Percentiles rank a stretch among this genome's conserved stretches.
These are phyloP conservation scores for Astyanax mexicanus DNA, from an alignment of 2,797 vertebrate genomes.

Conservation along the genomic window DNA sequence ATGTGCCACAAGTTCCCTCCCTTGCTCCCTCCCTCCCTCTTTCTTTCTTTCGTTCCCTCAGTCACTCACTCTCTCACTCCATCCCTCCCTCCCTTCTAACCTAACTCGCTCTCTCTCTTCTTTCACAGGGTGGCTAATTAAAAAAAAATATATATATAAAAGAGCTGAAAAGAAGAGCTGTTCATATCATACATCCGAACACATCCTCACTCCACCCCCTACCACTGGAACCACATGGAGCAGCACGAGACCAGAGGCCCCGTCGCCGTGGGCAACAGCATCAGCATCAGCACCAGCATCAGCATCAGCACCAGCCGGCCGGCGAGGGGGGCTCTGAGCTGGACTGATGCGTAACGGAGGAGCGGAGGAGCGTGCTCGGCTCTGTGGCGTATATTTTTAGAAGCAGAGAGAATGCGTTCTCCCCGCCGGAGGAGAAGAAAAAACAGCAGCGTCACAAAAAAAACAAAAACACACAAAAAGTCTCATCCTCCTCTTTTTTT, in stretches of 20 bases:
- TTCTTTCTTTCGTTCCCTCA: no score
- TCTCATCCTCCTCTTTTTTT: slow-evolving; percentile 6
- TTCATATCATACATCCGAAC: neutral
- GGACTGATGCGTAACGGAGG: neutral
- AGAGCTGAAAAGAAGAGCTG: no score
- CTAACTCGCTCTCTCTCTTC: neutral
- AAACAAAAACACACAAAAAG: no score
- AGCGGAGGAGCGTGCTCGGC: neutral
- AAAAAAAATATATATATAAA: no score
- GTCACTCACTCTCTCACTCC: no score
- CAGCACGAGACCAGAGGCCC: neutral
- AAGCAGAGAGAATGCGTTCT: slow-evolving; percentile 19
- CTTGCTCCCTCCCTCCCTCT: no score
- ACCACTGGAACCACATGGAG: neutral
- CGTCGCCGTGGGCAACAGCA: neutral
- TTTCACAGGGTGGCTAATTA: slow-evolving; percentile 6
- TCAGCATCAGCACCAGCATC: no score
- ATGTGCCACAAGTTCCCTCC: slow-evolving; percentile 67
- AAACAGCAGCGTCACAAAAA: neutral
- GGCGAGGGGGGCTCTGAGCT: neutral
- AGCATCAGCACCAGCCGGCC: neutral
- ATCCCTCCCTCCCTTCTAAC: slow-evolving; percentile 31
- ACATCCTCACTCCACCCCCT: neutral
- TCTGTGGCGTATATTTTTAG: slow-evolving; percentile 52
- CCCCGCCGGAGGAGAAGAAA: neutral